Evolutionary conservation across 2,797 vertebrate species (phyloP).

Genomic region (Chrysolophus pictus): DNA sequence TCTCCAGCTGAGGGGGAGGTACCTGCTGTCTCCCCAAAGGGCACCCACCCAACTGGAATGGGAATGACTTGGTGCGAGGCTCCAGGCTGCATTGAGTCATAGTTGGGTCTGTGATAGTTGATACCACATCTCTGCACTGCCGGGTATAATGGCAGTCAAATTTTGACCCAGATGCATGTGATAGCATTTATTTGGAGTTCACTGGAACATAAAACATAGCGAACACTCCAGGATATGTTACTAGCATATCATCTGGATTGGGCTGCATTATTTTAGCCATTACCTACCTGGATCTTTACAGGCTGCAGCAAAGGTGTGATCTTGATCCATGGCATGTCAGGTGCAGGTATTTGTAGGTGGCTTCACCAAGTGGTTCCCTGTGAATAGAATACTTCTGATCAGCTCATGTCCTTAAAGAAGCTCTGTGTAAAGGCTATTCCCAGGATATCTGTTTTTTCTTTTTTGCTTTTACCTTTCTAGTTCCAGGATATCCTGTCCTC

Average conservation of each 20-base stretch:
- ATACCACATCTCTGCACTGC: not conserved
- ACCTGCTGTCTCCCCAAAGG: not conserved
- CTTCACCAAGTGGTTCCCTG: not conserved
- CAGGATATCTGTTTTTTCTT: not conserved
- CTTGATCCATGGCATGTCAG: not conserved
- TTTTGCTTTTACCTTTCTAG: not conserved
- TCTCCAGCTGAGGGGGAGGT: not conserved
- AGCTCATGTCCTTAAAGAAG: not conserved
- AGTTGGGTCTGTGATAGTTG: not conserved
- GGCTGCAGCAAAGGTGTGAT: not conserved
- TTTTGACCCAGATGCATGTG: slow-evolving; percentile 62
- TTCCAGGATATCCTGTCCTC: slow-evolving; percentile 69
- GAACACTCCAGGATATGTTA: not conserved
- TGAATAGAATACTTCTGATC: not conserved
- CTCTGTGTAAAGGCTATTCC: not conserved
- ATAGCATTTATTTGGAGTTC: not conserved
- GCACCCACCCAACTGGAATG: not conserved
- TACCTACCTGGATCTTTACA: not conserved
- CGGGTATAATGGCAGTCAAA: slow-evolving; percentile 42
- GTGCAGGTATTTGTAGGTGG: not conserved
- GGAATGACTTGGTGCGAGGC: not conserved
- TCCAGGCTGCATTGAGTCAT: not conserved
- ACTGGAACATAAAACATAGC: not conserved
- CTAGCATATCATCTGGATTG: not conserved
- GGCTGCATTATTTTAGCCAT: not conserved